Conservation (phyloP, 1,140 invertebrate genomes). For the Hylyphantes graminicola region DNA sequence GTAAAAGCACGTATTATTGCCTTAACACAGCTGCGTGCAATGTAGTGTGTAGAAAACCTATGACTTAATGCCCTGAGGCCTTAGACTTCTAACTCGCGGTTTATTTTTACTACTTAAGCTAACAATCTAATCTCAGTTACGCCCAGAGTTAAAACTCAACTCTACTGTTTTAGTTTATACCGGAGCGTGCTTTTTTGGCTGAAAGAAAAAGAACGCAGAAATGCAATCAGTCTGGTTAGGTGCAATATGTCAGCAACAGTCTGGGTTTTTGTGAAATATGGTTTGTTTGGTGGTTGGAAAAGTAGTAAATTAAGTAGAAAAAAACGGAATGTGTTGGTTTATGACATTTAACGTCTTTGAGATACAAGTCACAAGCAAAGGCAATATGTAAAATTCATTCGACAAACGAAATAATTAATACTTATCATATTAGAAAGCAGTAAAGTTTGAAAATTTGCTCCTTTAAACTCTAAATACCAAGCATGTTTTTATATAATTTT, state of each 20-base stretch:
- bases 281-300: too few relatives aligned
- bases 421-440: too few relatives aligned
- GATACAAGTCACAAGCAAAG: too few relatives aligned
- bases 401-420: too few relatives aligned
- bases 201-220: constrained; percentile 21
- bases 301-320: too few relatives aligned
- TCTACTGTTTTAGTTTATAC: constrained; percentile 38
- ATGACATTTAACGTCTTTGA: too few relatives aligned
- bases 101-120: constrained; percentile 52
- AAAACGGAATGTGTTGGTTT: too few relatives aligned
- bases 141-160: constrained; percentile 39
- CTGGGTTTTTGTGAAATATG: too few relatives aligned
- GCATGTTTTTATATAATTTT: too few relatives aligned
- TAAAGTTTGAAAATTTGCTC: too few relatives aligned
- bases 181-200: constrained; percentile 31
- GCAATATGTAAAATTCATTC: too few relatives aligned
- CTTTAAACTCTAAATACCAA: too few relatives aligned
- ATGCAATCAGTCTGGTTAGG: constrained; percentile 33
- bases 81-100: background rate
- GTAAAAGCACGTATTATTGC: constrained; percentile 49
- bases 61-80: background rate
- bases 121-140: constrained; percentile 58
- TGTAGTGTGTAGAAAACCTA: background rate
- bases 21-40: constrained; percentile 9
- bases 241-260: background rate